Conservation (phyloP, 2,113 vertebrate genomes). For the Irena cyanogastra region DNA sequence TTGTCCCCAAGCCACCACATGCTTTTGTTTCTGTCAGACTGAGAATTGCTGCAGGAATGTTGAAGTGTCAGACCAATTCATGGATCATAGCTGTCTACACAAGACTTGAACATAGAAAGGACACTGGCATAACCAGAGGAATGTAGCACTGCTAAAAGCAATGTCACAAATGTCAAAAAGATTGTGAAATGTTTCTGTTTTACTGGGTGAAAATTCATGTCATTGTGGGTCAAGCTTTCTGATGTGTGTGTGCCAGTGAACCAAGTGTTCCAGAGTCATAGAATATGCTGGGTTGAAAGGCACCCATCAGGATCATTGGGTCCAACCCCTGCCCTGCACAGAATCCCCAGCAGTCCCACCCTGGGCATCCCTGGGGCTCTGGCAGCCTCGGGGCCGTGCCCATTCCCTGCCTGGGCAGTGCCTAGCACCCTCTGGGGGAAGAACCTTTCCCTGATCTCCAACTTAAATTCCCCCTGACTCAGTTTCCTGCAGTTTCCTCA, state of each 20-base stretch:
- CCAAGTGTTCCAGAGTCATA: background rate
- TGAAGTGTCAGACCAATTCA: background rate
- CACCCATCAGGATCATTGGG: background rate
- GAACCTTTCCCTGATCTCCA: background rate
- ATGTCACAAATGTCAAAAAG: background rate
- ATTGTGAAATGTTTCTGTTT: background rate
- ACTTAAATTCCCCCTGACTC: background rate
- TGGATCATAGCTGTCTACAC: background rate
- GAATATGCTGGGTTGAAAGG: background rate
- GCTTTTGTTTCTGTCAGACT: background rate
- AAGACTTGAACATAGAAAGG: background rate
- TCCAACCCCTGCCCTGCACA: background rate
- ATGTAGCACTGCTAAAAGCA: background rate
- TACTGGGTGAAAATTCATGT: background rate
- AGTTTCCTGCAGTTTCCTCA: background rate
- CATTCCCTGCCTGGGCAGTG: background rate
- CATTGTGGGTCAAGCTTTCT: background rate
- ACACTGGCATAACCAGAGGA: background rate
- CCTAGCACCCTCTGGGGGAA: background rate
- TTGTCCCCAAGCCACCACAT: fast-evolving
- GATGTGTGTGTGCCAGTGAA: background rate
- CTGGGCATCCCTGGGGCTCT: background rate
- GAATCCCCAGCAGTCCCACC: background rate
- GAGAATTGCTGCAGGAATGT: background rate
- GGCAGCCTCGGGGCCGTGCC: background rate